Evolutionary conservation across 2,888 invertebrate species (phyloP).

Genomic region (Podabrus alpinus): DNA sequence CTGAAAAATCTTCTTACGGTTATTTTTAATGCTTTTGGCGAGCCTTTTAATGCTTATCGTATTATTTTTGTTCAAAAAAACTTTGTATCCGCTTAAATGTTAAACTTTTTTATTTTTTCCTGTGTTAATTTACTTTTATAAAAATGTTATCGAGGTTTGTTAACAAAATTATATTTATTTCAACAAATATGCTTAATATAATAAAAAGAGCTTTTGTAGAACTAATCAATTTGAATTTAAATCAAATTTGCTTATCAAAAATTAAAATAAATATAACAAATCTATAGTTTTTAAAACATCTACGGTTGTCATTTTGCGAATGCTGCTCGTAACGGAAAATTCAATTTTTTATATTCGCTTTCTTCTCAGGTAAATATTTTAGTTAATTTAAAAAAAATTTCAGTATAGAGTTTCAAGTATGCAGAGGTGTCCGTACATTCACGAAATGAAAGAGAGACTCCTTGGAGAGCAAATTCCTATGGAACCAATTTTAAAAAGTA

Average conservation of each 20-base stretch:
- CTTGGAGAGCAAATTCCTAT: slow-evolving; percentile 72
- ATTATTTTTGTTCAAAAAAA: not conserved
- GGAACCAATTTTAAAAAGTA: slow-evolving; percentile 62
- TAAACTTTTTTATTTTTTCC: not conserved
- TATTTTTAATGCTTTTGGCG: not conserved
- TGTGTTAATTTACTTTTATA: not conserved
- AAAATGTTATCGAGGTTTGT: not conserved
- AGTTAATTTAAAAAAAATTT: slow-evolving; percentile 7
- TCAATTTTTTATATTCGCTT: not conserved
- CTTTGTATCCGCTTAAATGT: not conserved
- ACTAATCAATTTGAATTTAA: not conserved
- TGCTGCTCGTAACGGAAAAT: not conserved
- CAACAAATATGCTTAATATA: not conserved
- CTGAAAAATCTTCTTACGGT: no score
- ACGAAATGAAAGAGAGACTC: slow-evolving; percentile 92
- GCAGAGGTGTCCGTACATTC: slow-evolving; percentile 89
- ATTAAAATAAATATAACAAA: not conserved
- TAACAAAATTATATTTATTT: not conserved
- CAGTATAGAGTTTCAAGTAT: slow-evolving; percentile 63
- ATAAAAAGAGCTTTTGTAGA: not conserved
- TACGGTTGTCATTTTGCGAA: not conserved
- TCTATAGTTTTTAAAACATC: not conserved
- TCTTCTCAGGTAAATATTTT: not conserved
- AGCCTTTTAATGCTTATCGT: not conserved
- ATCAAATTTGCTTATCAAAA: not conserved